Conservation (phyloP, 2,113 vertebrate species). For the Mesitornis unicolor region DNA sequence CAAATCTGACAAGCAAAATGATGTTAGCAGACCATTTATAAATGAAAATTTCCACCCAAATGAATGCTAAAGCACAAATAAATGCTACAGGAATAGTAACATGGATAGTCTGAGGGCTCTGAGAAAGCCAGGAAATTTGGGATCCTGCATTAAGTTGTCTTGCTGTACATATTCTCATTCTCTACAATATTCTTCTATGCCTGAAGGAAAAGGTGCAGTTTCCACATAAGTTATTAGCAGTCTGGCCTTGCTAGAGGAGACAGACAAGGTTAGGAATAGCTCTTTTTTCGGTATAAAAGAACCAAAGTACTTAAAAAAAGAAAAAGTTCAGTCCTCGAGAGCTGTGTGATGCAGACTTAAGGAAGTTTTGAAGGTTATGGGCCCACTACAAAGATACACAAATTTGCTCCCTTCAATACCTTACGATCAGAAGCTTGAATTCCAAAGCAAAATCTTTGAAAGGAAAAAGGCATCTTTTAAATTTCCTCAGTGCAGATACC, state of each 20-base stretch:
- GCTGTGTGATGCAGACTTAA: background rate
- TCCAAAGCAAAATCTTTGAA: background rate
- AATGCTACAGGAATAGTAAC: background rate
- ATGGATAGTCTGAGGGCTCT: background rate
- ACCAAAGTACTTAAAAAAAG: too few species aligned
- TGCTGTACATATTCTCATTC: background rate
- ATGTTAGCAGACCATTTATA: conserved; percentile 29
- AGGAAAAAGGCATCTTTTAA: background rate
- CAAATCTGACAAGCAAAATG: conserved; percentile 84
- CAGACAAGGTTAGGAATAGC: background rate
- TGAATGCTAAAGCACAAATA: conserved; percentile 10
- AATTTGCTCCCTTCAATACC: background rate
- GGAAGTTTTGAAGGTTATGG: background rate
- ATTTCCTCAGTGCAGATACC: background rate
- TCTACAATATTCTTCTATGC: background rate
- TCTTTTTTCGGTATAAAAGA: background rate
- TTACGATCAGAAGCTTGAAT: background rate
- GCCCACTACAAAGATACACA: background rate
- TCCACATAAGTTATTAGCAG: background rate
- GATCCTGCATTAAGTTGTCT: background rate
- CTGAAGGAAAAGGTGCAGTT: background rate
- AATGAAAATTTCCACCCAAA: conserved; percentile 16
- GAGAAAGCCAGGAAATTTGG: background rate
- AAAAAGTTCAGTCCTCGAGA: background rate
- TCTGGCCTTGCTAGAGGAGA: background rate